These are phyloP conservation scores for Tipula lateralis DNA, from an alignment of 2,888 invertebrate species.

Conservation along the genomic window DNA sequence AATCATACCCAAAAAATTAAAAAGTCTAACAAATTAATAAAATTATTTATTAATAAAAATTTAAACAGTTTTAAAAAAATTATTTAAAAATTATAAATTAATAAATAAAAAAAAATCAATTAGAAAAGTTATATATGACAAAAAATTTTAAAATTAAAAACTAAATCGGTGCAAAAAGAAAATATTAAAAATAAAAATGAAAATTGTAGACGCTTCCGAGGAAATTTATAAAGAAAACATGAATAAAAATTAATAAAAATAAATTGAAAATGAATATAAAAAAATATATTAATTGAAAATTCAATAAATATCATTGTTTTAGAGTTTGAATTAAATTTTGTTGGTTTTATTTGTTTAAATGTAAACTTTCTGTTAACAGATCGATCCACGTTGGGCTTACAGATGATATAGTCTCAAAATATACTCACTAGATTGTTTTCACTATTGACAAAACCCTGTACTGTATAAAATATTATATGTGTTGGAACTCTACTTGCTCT, in stretches of 20 bases:
- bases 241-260: neutral
- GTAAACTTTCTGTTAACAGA: neutral
- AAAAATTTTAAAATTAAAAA: neutral
- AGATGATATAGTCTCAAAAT: too few species aligned
- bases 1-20: neutral
- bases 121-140: neutral
- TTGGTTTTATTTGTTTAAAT: neutral
- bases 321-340: constrained; percentile 25
- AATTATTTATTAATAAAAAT: neutral
- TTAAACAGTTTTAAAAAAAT: neutral
- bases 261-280: neutral
- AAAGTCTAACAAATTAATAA: neutral
- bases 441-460: too few species aligned
- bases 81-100: neutral
- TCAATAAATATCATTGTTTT: constrained; percentile 30
- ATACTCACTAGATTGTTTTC: too few species aligned
- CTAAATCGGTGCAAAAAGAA: neutral
- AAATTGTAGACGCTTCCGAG: constrained; percentile 27
- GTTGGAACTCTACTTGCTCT: too few species aligned
- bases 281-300: constrained; percentile 26
- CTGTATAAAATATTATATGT: too few species aligned
- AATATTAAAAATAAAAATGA: neutral
- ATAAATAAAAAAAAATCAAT: neutral
- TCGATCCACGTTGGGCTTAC: too few species aligned
- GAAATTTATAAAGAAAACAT: neutral